Conservation (phyloP, 2,113 vertebrate genomes). For the Chaetops frenatus region DNA sequence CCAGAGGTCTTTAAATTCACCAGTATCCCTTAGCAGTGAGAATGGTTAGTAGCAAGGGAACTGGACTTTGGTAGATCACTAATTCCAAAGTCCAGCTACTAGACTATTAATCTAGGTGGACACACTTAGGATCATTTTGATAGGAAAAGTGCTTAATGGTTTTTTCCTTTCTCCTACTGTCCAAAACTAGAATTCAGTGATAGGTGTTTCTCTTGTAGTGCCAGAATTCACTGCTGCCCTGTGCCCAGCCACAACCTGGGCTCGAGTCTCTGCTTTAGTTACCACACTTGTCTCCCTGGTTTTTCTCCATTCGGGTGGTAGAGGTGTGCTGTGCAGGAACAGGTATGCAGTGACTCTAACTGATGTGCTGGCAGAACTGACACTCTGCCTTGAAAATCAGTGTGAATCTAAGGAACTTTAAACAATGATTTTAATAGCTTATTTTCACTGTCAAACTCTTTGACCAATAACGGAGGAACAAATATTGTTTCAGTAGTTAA, state of each 20-base stretch:
- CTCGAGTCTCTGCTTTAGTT: not conserved
- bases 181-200: not conserved
- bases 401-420: not conserved
- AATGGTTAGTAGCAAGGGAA: not conserved
- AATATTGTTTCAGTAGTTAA: not conserved
- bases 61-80: not conserved
- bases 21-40: not conserved
- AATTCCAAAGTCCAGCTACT: not conserved
- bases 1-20: not conserved
- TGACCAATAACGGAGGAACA: not conserved
- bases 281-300: rapidly evolving
- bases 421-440: not conserved
- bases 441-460: not conserved
- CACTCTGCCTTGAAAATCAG: not conserved
- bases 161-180: not conserved
- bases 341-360: not conserved
- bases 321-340: not conserved
- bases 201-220: not conserved
- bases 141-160: not conserved
- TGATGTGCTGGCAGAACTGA: not conserved
- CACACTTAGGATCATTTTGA: not conserved
- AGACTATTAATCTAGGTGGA: not conserved
- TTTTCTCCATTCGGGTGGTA: not conserved
- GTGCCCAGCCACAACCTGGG: not conserved
- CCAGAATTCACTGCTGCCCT: rapidly evolving